Base-by-base conservation (phyloP, 2,888 invertebrate genomes). In the Drosophila prolongata region DNA sequence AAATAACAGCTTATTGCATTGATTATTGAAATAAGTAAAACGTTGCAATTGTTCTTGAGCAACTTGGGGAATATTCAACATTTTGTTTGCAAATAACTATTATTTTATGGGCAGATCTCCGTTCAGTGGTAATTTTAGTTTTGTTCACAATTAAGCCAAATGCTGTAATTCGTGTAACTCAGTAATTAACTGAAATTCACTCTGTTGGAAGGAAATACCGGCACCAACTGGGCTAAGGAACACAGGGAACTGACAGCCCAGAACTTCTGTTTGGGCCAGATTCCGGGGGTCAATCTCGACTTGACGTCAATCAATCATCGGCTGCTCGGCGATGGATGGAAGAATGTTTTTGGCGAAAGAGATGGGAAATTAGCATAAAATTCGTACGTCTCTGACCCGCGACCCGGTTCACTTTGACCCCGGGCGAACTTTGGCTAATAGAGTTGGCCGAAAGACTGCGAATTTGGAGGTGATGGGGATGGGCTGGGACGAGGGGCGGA, bases 291-390 rank as follows among this genome's bases (percentile, higher is more conserved):
- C 61, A 38, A 30, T 19, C 42, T 42, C 19, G 14, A 37, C 27
- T 64, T 47, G 67, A 67, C 54, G 60, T 43, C 40, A 56, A 71
- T 71, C 71, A 71, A 71, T 71, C 71, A 71, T 71, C 37, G 44
- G 60, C 49, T 42, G 14, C 46, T 55, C 70, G 50, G 30, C 49
- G 50, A 61, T 56, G n/a, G 47, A 56, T 34, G 37, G 56, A 50
- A 42, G 71, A 57, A 66, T 66, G 47, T 50, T 60, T 57, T 65
- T 66, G 53, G 67, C 66, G 27, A 66, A 56, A 62, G 62, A 56
- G 56, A 47, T 53, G 64, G 40, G 35, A 37, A 71, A 71, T 71
- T 71, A 71, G 71, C 71, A 71, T 62, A 72, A 71, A 53, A 72
- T 62, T 71, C 61, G 69, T 43, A 68, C 54, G 40, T 46, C 47